Conservation (phyloP, 2,113 vertebrate species). For the Sylvicapra grimmia region DNA sequence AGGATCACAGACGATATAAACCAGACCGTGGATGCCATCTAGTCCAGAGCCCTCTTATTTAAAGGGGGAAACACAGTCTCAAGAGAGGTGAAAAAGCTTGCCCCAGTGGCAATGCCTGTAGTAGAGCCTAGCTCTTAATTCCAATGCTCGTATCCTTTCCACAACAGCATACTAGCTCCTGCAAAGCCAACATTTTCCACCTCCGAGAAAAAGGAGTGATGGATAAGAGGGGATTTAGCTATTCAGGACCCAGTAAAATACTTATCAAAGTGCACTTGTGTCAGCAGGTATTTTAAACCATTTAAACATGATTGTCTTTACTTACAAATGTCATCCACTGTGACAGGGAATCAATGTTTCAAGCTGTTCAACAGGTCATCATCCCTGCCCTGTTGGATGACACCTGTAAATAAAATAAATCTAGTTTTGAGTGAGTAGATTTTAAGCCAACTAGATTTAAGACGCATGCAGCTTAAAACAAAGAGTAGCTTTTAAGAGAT, state of each 20-base stretch:
- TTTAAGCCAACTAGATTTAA: conserved; percentile 57
- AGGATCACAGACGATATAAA: neutral
- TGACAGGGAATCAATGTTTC: conserved; percentile 71
- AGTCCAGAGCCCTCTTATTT: neutral
- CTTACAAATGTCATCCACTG: conserved; percentile 72
- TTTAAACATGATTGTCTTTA: conserved; percentile 64
- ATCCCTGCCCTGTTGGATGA: conserved; percentile 73
- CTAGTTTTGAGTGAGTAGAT: conserved; percentile 72
- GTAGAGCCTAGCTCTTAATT: neutral
- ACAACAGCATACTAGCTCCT: neutral
- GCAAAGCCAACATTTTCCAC: neutral
- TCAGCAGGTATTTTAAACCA: conserved; percentile 31
- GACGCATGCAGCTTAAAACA: conserved; percentile 61
- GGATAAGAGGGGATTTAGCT: neutral
- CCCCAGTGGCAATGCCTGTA: neutral
- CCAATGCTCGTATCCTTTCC: neutral
- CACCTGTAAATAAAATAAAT: conserved; percentile 73
- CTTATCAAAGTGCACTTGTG: neutral
- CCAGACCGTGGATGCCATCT: neutral
- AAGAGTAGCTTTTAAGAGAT: neutral
- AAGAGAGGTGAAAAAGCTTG: neutral
- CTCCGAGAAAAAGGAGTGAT: neutral
- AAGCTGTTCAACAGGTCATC: conserved; percentile 69
- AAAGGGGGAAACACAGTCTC: neutral
- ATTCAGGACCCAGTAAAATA: conserved; percentile 15